Evolutionary conservation across 1,140 invertebrate species (phyloP).

Genomic region (Eciton burchellii): DNA sequence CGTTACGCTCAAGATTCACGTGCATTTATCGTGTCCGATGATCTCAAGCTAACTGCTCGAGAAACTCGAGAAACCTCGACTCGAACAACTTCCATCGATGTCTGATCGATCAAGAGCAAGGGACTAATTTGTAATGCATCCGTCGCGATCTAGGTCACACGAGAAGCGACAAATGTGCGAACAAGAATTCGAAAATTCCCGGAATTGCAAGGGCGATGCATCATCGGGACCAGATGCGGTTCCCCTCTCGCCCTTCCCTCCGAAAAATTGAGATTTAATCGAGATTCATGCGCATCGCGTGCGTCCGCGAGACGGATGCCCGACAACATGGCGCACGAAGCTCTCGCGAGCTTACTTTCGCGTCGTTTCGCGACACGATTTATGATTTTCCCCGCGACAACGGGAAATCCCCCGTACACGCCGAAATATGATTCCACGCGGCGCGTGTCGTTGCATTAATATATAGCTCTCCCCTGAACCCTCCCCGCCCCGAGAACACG

Average conservation of each 20-base stretch:
- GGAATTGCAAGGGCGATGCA: neutral
- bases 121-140: no score
- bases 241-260: no score
- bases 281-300: neutral
- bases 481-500: neutral
- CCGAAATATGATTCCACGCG: conserved; percentile 51
- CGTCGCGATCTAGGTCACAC: no score
- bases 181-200: neutral
- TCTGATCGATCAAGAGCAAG: no score
- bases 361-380: conserved; percentile 41
- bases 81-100: no score
- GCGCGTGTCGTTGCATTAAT: conserved; percentile 57
- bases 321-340: conserved; percentile 43
- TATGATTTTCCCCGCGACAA: conserved; percentile 50
- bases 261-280: conserved; percentile 34
- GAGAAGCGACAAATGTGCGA: no score
- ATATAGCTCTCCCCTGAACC: conserved; percentile 26
- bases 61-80: no score
- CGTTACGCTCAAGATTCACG: no score
- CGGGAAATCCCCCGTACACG: conserved; percentile 33
- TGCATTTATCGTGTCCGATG: no score
- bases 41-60: no score
- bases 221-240: neutral
- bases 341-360: conserved; percentile 36
- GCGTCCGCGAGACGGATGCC: conserved; percentile 7